These are phyloP conservation scores for Microcebus jonahi DNA, from an alignment of 2,113 vertebrate species.

Conservation along the genomic window DNA sequence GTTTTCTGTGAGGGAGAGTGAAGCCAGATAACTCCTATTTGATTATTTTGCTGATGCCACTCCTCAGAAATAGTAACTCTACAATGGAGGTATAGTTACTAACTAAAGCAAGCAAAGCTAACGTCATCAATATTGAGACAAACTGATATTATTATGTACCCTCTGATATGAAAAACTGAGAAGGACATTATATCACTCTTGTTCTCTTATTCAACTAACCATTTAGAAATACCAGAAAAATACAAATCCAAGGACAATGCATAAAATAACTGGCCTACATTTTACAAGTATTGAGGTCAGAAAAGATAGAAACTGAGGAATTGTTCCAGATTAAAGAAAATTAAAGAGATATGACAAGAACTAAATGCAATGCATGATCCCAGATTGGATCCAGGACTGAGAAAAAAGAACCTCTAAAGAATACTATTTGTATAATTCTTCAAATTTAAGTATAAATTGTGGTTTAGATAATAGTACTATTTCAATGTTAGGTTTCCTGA, in stretches of 20 bases:
- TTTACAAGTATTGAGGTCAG: not conserved
- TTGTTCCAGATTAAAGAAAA: not conserved
- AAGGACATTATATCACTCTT: not conserved
- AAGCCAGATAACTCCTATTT: not conserved
- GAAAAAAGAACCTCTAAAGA: slow-evolving; percentile 23
- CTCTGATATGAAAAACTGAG: not conserved
- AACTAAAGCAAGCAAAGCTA: not conserved
- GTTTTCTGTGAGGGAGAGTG: not conserved
- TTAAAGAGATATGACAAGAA: not conserved
- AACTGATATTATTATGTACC: not conserved
- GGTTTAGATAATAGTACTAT: slow-evolving; percentile 28
- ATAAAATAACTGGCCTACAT: not conserved
- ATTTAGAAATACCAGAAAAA: slow-evolving; percentile 7
- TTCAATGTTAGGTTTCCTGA: not conserved
- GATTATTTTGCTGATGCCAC: not conserved
- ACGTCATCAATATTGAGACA: not conserved
- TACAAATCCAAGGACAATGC: not conserved
- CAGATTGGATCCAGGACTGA: not conserved
- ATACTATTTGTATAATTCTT: not conserved
- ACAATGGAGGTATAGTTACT: not conserved
- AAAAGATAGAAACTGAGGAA: not conserved
- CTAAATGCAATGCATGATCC: not conserved
- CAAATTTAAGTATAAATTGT: slow-evolving; percentile 4
- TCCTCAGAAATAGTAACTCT: not conserved
- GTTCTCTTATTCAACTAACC: not conserved